Evolutionary conservation across 2,113 vertebrate genomes (phyloP).

Genomic region (Phrynocephalus versicolor): DNA sequence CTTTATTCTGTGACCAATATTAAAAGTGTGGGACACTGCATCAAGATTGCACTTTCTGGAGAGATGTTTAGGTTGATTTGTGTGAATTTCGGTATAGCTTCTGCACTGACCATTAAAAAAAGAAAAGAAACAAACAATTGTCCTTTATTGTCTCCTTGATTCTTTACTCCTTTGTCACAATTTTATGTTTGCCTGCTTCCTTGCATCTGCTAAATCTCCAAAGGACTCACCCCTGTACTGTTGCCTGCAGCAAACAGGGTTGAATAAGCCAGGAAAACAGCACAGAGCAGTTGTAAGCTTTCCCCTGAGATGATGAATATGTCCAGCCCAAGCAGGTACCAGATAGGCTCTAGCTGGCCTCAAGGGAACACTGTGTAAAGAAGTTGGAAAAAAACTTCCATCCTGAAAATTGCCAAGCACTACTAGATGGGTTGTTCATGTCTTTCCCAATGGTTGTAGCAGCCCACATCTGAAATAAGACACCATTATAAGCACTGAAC

Average conservation of each 20-base stretch:
- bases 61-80: conserved; percentile 9
- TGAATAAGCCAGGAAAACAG: conserved; percentile 3
- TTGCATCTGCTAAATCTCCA: conserved; percentile 50
- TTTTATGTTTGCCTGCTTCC: conserved; percentile 56
- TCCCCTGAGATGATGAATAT: conserved; percentile 31
- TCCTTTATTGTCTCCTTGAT: conserved; percentile 45
- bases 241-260: conserved; percentile 45
- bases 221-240: conserved; percentile 47
- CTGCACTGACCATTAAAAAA: conserved; percentile 32
- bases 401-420: conserved; percentile 23
- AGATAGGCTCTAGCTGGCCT: conserved; percentile 29
- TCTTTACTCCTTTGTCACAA: conserved; percentile 52
- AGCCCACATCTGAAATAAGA: conserved; percentile 17
- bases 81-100: conserved; percentile 46
- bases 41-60: conserved; percentile 1
- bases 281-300: conserved; percentile 2
- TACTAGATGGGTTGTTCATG: conserved; percentile 5
- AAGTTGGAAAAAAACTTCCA: conserved; percentile 30
- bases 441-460: not conserved
- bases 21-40: accelerated
- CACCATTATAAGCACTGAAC: not conserved
- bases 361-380: conserved; percentile 16
- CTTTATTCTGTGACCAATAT: not conserved
- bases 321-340: conserved; percentile 34
- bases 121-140: conserved; percentile 49